Evolutionary conservation across 2,888 invertebrate genomes (phyloP).

Genomic region (Drosophila mayaguana): DNA sequence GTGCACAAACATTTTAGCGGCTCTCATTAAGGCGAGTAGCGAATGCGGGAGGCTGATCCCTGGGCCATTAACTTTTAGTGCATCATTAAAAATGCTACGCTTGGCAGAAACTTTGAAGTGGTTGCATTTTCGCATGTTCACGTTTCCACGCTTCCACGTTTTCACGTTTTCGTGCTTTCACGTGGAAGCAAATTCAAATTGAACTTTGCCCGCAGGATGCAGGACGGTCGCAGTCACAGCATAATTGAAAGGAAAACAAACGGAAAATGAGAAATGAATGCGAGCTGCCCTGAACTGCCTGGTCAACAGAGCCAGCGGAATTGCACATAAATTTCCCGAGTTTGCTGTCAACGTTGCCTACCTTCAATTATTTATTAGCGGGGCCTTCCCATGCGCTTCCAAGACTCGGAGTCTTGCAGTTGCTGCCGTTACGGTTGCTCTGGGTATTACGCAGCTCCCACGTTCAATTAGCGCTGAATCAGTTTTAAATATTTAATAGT

Average conservation of each 20-base stretch:
- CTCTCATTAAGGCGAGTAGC: slow-evolving; percentile 20
- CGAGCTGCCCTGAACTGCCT: slow-evolving; percentile 7
- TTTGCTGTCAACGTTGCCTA: slow-evolving; percentile 63
- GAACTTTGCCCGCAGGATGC: slow-evolving; percentile 29
- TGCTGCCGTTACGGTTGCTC: slow-evolving; percentile 23
- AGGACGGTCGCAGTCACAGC: slow-evolving; percentile 18
- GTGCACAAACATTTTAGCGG: slow-evolving; percentile 16
- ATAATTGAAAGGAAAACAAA: slow-evolving; percentile 51
- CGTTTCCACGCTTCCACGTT: neutral
- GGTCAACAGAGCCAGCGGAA: slow-evolving; percentile 25
- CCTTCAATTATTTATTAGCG: slow-evolving; percentile 79
- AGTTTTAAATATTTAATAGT: slow-evolving; percentile 39
- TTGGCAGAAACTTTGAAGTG: slow-evolving; percentile 61
- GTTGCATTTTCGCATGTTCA: slow-evolving; percentile 15
- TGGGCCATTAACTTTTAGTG: slow-evolving; percentile 48
- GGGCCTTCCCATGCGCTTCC: slow-evolving; percentile 49
- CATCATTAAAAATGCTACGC: slow-evolving; percentile 73
- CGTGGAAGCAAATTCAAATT: slow-evolving; percentile 49
- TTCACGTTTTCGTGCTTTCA: slow-evolving; percentile 13
- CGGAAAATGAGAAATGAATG: slow-evolving; percentile 31
- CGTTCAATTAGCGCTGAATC: slow-evolving; percentile 46
- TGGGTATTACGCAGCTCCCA: slow-evolving; percentile 28
- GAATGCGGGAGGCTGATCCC: slow-evolving; percentile 32
- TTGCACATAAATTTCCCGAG: slow-evolving; percentile 53
- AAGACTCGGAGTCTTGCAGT: slow-evolving; percentile 19